Conservation (phyloP, 1,140 invertebrate species). For the Teleogryllus occipitalis region DNA sequence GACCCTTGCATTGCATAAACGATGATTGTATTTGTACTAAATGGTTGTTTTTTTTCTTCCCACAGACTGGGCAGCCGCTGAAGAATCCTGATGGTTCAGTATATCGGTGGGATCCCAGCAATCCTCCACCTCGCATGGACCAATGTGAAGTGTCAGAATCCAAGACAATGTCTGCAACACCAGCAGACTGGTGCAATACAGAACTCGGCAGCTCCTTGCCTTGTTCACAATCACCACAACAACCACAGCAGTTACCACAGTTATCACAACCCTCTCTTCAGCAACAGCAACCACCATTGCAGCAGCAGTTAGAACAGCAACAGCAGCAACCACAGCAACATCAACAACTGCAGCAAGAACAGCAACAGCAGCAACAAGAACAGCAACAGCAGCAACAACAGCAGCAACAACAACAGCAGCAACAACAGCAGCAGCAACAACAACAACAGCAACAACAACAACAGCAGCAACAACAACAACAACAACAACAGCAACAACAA, state of each 20-base stretch:
- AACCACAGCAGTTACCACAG: neutral
- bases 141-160: neutral
- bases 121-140: slow-evolving; percentile 41
- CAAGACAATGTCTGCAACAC: neutral
- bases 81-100: slow-evolving; percentile 58
- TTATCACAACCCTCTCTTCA: neutral
- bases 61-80: slow-evolving; percentile 50
- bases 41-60: too few species aligned
- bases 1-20: too few species aligned
- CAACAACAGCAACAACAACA: neutral
- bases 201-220: neutral
- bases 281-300: neutral
- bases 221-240: neutral
- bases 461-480: too few species aligned
- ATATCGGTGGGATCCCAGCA: slow-evolving; percentile 65
- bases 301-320: neutral
- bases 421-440: neutral
- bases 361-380: neutral
- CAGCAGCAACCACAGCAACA: neutral
- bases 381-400: neutral
- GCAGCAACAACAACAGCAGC: slow-evolving; percentile 9
- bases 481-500: too few species aligned
- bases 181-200: neutral
- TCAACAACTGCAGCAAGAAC: neutral
- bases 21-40: too few species aligned